A percentile compares a stretch with the other conserved stretches of the same genome.
Evolutionary conservation across 2,797 vertebrate genomes (phyloP).

Genomic region (Chromobotia macracanthus): DNA sequence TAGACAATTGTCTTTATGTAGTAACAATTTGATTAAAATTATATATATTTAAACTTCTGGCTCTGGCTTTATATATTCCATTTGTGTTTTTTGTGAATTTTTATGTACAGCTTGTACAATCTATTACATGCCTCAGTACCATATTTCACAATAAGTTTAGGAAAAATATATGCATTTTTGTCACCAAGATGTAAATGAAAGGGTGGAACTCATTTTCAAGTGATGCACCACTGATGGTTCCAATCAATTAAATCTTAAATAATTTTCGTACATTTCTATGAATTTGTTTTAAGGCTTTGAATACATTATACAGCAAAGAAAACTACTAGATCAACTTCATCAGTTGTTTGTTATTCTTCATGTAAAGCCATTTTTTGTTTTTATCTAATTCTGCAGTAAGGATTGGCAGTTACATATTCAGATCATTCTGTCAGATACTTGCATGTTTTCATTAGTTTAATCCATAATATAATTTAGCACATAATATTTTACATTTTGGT

Average conservation of each 20-base stretch:
- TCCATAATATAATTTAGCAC: conserved; percentile 38
- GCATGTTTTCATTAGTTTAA: conserved; percentile 37
- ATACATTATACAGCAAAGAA: conserved; percentile 54
- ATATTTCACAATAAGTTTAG: conserved; percentile 45
- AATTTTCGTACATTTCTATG: conserved; percentile 8
- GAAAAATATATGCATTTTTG: conserved; percentile 60
- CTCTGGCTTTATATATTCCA: conserved; percentile 37
- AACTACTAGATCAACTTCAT: conserved; percentile 32
- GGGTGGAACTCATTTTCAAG: conserved; percentile 37
- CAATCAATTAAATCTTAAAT: conserved; percentile 41
- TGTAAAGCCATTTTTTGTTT: conserved; percentile 47
- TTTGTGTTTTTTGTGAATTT: conserved; percentile 36
- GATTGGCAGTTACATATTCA: conserved; percentile 43
- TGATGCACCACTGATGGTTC: conserved; percentile 41
- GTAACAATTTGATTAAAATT: conserved; percentile 35
- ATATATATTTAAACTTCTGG: conserved; percentile 45
- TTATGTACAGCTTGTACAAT: conserved; percentile 43
- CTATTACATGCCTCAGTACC: conserved; percentile 34
- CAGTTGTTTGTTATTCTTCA: conserved; percentile 49
- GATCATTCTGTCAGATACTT: conserved; percentile 12
- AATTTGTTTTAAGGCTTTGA: conserved; percentile 51
- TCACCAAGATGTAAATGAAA: conserved; percentile 57
- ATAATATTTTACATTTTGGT: conserved; percentile 50
- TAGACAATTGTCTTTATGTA: conserved; percentile 4
- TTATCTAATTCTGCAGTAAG: conserved; percentile 22